Evolutionary conservation across 2,888 invertebrate species (phyloP).

Genomic region (Salpingus planirostris): DNA sequence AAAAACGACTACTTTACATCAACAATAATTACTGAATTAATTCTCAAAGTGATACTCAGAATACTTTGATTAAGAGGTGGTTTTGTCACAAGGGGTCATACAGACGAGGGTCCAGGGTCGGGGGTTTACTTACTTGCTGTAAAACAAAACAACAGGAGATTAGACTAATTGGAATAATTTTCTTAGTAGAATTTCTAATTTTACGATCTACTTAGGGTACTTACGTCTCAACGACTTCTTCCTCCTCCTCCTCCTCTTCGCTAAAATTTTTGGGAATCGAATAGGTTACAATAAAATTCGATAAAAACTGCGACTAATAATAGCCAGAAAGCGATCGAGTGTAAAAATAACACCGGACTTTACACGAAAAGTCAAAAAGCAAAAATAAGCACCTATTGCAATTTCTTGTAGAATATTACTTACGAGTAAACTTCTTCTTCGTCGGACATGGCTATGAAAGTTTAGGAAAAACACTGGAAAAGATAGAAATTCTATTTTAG

Average conservation of each 20-base stretch:
- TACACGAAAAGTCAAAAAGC: constrained; percentile 13
- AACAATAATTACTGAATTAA: no score
- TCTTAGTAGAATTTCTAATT: no score
- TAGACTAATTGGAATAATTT: no score
- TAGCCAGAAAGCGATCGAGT: constrained; percentile 5
- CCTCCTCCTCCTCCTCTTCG: constrained; percentile 70
- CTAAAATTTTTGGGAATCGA: constrained; percentile 44
- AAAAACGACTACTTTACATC: no score
- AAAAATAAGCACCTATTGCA: constrained; percentile 18
- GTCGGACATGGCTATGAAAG: constrained; percentile 79
- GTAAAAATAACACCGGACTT: constrained; percentile 23
- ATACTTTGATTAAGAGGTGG: not conserved
- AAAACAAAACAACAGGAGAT: constrained; percentile 37
- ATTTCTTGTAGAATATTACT: constrained; percentile 46
- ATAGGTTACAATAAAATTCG: no score
- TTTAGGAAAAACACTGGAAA: constrained; percentile 52
- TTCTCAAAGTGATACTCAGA: not conserved
- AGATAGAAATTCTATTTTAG: no score
- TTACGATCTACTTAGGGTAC: constrained; percentile 35
- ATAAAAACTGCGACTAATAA: no score
- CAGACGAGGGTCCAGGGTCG: not conserved
- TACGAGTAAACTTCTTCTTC: constrained; percentile 90
- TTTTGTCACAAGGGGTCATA: not conserved
- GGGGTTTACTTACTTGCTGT: constrained; percentile 45
- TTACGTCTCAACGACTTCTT: constrained; percentile 70